Conservation (phyloP, 2,113 vertebrate genomes). For the Eidolon helvum region DNA sequence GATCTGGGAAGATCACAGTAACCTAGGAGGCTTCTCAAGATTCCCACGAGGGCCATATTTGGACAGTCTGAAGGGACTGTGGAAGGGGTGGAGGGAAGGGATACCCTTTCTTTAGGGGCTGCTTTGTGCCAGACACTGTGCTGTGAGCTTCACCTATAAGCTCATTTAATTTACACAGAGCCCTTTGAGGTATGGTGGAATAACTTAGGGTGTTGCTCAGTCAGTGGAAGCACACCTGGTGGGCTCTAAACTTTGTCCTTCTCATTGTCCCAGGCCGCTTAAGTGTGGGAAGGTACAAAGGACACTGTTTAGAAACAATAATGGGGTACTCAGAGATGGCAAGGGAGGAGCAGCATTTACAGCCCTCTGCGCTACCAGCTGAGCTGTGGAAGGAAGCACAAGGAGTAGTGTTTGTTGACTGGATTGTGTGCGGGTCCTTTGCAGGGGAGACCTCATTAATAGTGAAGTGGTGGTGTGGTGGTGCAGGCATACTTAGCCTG, state of each 20-base stretch:
- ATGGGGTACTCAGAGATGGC: not conserved
- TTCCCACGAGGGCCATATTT: not conserved
- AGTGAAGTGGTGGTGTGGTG: not conserved
- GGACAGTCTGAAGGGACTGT: not conserved
- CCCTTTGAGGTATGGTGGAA: not conserved
- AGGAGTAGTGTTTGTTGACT: not conserved
- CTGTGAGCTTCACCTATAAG: not conserved
- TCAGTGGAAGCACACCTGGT: not conserved
- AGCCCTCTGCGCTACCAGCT: constrained; percentile 92
- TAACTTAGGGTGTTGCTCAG: not conserved
- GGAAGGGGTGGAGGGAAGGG: not conserved
- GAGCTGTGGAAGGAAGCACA: constrained; percentile 87
- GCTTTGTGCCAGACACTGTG: not conserved
- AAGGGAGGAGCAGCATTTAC: constrained; percentile 69
- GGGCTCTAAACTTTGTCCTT: not conserved
- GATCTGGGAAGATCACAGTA: not conserved
- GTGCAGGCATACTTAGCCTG: not conserved
- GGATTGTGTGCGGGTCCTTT: not conserved
- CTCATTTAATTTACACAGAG: not conserved
- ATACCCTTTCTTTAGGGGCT: not conserved
- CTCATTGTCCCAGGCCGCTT: not conserved
- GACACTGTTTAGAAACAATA: not conserved
- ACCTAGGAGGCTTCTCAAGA: not conserved
- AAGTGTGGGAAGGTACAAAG: not conserved
- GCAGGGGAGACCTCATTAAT: not conserved